Percentiles rank a stretch among this genome's conserved stretches.
Evolutionary conservation across 1,140 invertebrate genomes (phyloP).

Genomic region (Drosophila tropicalis): DNA sequence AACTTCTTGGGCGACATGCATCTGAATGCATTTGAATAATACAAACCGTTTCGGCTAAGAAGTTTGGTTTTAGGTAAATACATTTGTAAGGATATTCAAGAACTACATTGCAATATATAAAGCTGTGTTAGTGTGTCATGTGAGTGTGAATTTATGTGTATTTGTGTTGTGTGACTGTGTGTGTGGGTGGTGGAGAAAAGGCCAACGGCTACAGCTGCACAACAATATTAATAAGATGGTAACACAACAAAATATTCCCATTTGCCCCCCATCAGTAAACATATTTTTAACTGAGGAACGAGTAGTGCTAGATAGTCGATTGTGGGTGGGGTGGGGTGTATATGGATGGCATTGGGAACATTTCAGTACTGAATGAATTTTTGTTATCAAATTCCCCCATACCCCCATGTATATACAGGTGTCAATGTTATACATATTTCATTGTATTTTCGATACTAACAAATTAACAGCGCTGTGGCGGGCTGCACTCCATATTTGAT

Average conservation of each 20-base stretch:
- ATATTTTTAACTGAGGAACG: background rate
- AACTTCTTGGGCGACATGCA: no score
- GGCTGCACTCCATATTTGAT: constrained; percentile 31
- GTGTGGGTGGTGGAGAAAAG: background rate
- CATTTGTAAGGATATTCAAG: constrained; percentile 2
- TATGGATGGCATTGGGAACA: background rate
- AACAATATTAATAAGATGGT: constrained; percentile 5
- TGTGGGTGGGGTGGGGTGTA: background rate
- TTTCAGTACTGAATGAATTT: no score
- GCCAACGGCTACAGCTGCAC: constrained; percentile 2
- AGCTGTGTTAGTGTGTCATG: constrained; percentile 36
- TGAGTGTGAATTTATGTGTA: constrained; percentile 4
- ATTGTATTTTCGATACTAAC: constrained; percentile 36
- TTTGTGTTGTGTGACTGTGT: background rate
- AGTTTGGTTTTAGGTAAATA: no score
- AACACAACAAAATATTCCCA: constrained; percentile 14
- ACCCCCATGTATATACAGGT: background rate
- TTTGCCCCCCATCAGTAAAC: constrained; percentile 1
- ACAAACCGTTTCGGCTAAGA: no score
- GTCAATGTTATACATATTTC: background rate
- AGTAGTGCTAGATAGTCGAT: background rate
- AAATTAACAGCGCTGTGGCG: constrained; percentile 45
- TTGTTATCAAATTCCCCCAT: no score
- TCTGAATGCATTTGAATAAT: no score
- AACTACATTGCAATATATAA: constrained; percentile 56